Base-by-base conservation (phyloP, 2,113 vertebrate genomes). In the Oryzias melastigma region DNA sequence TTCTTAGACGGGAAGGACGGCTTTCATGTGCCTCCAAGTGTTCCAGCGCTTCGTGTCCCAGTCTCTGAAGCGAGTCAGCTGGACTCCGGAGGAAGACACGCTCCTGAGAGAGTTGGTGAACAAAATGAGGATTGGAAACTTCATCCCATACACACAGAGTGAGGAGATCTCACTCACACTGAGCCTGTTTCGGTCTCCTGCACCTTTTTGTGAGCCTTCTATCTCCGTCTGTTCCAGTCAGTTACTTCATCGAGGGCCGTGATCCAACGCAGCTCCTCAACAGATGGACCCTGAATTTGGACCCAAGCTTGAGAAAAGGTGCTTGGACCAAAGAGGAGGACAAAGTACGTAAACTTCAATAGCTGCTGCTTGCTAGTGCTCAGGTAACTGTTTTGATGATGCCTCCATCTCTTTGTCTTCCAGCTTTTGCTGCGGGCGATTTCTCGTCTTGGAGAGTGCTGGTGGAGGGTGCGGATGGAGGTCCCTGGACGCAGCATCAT, bases 171-270 rank as follows among this genome's bases (percentile, higher is more conserved):
- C 6, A 19, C 69, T 19, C 5, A 56, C 20, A 12, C 35, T 8
- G 2, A 35, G 35, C 35, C 35, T 12, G 1, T 3, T 2, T 12
- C 2, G 10, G 10, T 35, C 35, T 35, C 35, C 35, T 35, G 35
- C 35, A 35, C 8, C 10, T 12, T 35, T 12, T 12, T 35, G 35
- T 47, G 18, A 7, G 19, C 24, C 16, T 8, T 15, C 41, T 44
- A 20, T 25, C 2, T 18, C 15, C 5, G 20, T 19, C 13, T 6
- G 52, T 56, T 12, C 50, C 22, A 99, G 97, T 99, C 18, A 94
- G 94, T 8, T 98, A 97, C 84, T 98, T 95, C 84, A 98, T 98
- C 93, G 93, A 96, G 45, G 96, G 94, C 1, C 90, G 97, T 18
- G 92, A 95, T 55, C 89, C 93, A 1, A 44, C 88, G 71, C 97